Evolutionary conservation across 2,113 vertebrate genomes (phyloP), one percentile per base, ranked within the genome.

Genomic region (Labeo rohita): DNA sequence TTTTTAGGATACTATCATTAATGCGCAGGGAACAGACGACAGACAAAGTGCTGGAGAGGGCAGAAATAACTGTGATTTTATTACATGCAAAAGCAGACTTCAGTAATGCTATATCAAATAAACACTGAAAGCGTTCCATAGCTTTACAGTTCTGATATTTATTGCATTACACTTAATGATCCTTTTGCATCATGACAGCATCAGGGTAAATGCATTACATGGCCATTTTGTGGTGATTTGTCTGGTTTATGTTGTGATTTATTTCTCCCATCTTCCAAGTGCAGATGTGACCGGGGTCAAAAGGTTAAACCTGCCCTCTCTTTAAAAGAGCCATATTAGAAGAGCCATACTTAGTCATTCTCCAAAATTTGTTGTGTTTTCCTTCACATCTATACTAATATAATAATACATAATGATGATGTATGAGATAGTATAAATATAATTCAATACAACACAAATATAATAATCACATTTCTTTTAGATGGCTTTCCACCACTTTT

Each of bases 201-300:
- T 74, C 66, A 23, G 50, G 49, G 28, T 74, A 81, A 70, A 85
- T 52, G 77, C n/a, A 81, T 72, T 72, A 49, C 43, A 54, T 61
- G 76, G 59, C 45, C 76, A 87, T 84, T 83, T 70, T 56, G 49
- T 56, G 56, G 28, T 43, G 85, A 84, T 75, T 59, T 73, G 83
- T 84, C 85, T 61, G 81, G 39, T 87, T 66, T 77, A 70, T 43
- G 39, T 13, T 77, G 28, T 87, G 82, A 89, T 89, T 81, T 84
- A 87, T 76, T 70, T 73, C 54, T 34, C 50, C 61, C 10, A 80
- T 85, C 80, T 73, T 59, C 36, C 6, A 13, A 56, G 61, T 84
- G 59, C 88, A 89, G 85, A 81, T 87, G 88, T 89, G 82, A 36
- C 82, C 39, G 59, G 59, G 85, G 77, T 80, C 82, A 84, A 89